Evolutionary conservation across 1,140 invertebrate genomes (phyloP), one percentile per base, ranked within the genome.

Genomic region (Metopolophium dirhodum): DNA sequence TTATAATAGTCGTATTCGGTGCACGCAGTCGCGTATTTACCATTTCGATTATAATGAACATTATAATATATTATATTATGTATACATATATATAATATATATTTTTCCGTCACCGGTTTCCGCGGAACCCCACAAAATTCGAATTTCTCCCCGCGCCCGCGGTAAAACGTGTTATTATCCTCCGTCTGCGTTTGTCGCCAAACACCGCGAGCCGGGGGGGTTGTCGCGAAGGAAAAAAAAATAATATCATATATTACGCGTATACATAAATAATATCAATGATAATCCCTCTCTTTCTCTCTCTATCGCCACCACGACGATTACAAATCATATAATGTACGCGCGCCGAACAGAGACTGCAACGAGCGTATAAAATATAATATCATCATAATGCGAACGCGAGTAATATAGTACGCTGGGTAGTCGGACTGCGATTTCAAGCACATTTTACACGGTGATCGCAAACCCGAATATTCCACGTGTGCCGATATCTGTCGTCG

Each of bases 361-460:
- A 35, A n/a, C 61, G 83, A 41, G 9, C 22, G 35, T 41, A 83
- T 45, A 82, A n/a, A 35, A 82, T 35, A 41, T 37, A 26, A 85
- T 45, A 37, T 41, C 82, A 4, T 37, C 82, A 41, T 41, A 23
- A 23, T 23, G 37, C 30, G 26, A 26, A 9, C 23, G 22, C 54
- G 22, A 23, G 23, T 30, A 85, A n/a, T 77, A n/a, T n/a, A 83
- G 41, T 41, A 41, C 82, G 35, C 82, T 7, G 35, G 8, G 7
- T 20, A 85, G 35, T 85, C 37, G 8, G 83, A 45, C 83, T 85
- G 22, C 68, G 68, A 92, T 92, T 92, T 92, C 90, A 83, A 92
- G 90, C 77, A 47, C 30, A 92, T 92, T 92, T 92, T 92, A 83
- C 77, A 92, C 90, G 90, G 90, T 49, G n/a, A 88, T 49, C 7